Evolutionary conservation across 2,113 vertebrate species (phyloP).

Genomic region (Silurus glanis): DNA sequence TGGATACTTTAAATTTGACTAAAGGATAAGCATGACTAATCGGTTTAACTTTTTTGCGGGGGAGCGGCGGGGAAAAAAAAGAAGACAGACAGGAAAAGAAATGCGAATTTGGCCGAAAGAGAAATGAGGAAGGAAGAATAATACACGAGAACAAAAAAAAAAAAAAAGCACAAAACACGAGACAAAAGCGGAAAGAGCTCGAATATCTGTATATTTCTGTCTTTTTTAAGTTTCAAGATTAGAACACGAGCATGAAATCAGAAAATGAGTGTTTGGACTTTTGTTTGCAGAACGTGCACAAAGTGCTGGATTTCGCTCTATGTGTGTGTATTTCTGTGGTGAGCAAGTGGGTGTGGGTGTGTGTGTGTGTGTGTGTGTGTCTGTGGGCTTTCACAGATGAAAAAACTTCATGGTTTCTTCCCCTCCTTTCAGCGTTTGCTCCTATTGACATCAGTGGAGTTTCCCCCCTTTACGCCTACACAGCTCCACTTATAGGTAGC

Average conservation of each 20-base stretch:
- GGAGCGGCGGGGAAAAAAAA: neutral
- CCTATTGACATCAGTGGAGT: slow-evolving; percentile 71
- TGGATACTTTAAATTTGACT: neutral
- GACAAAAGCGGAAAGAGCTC: neutral
- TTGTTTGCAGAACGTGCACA: neutral
- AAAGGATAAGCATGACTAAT: neutral
- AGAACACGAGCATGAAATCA: neutral
- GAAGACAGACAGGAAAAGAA: neutral
- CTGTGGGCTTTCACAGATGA: slow-evolving; percentile 19
- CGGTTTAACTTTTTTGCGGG: neutral
- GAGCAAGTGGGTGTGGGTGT: neutral
- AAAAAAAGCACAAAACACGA: neutral
- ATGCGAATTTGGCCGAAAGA: neutral
- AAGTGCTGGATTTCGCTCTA: neutral
- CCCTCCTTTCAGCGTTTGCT: neutral
- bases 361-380: slow-evolving; percentile 43
- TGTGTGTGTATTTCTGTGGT: slow-evolving; percentile 46
- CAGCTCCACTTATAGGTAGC: slow-evolving; percentile 37
- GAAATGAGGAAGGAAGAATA: slow-evolving; percentile 29
- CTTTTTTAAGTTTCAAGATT: neutral
- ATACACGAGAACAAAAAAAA: neutral
- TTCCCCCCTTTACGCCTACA: slow-evolving; percentile 52
- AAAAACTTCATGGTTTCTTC: slow-evolving; percentile 50
- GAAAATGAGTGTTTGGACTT: neutral
- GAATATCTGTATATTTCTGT: neutral